Percentiles rank a stretch among this genome's conserved stretches.
Evolutionary conservation across 1,140 invertebrate species (phyloP).

Genomic region (Trachymyrmex septentrionalis): DNA sequence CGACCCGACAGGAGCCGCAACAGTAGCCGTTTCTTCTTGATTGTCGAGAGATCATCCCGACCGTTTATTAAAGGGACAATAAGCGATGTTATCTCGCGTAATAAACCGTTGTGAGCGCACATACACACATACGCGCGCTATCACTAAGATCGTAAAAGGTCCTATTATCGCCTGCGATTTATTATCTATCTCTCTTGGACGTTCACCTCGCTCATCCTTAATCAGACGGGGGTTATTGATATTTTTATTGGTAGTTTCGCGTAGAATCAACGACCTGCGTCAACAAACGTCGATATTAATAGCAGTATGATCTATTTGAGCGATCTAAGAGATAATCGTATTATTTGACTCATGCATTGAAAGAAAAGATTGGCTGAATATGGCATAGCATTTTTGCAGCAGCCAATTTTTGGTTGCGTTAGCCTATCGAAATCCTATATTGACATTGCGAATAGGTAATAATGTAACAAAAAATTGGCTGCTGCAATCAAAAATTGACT

Average conservation of each 20-base stretch:
- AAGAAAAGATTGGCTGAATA: too few relatives aligned
- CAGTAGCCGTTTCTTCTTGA: constrained; percentile 18
- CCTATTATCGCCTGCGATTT: constrained; percentile 62
- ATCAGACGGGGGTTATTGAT: constrained; percentile 24
- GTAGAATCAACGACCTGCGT: neutral
- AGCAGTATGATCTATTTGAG: neutral
- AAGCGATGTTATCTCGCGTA: constrained; percentile 60
- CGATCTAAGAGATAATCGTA: neutral
- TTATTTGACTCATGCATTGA: neutral
- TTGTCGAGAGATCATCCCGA: constrained; percentile 29
- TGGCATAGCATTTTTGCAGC: too few relatives aligned
- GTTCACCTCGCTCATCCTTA: neutral
- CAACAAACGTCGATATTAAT: constrained; percentile 3
- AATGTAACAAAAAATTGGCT: too few relatives aligned
- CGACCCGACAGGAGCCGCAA: constrained; percentile 24
- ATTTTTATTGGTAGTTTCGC: constrained; percentile 31
- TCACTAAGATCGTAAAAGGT: constrained; percentile 8
- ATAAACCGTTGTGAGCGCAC: constrained; percentile 5
- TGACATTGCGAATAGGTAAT: too few relatives aligned
- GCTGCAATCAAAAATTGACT: too few relatives aligned
- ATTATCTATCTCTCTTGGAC: constrained; percentile 10
- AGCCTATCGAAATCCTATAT: too few relatives aligned
- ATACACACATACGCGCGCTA: too few relatives aligned
- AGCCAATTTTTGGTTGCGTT: too few relatives aligned
- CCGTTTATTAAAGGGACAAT: constrained; percentile 67